Conservation (phyloP, 2,888 invertebrate genomes). For the Encarsia formosa region DNA sequence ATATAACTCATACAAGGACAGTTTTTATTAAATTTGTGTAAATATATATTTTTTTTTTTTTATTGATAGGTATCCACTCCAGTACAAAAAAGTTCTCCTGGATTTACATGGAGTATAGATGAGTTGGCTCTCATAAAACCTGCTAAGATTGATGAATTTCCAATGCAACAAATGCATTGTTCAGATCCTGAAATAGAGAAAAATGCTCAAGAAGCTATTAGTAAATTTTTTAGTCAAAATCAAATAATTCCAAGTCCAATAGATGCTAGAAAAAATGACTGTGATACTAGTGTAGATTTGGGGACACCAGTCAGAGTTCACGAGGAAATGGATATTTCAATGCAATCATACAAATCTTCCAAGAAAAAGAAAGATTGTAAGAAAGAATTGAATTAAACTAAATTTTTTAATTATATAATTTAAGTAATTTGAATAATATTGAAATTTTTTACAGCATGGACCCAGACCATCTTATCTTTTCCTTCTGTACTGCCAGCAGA, state of each 20-base stretch:
- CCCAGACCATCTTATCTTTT: conserved; percentile 64
- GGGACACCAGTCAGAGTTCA: conserved; percentile 32
- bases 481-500: conserved; percentile 62
- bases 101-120: conserved; percentile 68
- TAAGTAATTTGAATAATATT: neutral
- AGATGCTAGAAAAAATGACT: conserved; percentile 37
- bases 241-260: conserved; percentile 61
- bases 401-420: neutral
- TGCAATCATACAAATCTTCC: conserved; percentile 4
- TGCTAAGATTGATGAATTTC: conserved; percentile 64
- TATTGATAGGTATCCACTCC: conserved; percentile 47
- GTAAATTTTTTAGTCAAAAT: conserved; percentile 58
- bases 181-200: conserved; percentile 63
- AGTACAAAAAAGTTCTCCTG: conserved; percentile 46
- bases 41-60: too few species aligned
- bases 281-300: conserved; percentile 24
- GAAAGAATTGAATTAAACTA: neutral
- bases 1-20: too few species aligned
- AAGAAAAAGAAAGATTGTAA: conserved; percentile 21
- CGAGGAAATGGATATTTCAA: conserved; percentile 20
- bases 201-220: conserved; percentile 65
- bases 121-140: conserved; percentile 66
- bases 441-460: conserved; percentile 53
- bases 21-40: too few species aligned
- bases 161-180: conserved; percentile 60